Evolutionary conservation across 1,140 invertebrate genomes (phyloP).

Genomic region (Theocolax elegans): DNA sequence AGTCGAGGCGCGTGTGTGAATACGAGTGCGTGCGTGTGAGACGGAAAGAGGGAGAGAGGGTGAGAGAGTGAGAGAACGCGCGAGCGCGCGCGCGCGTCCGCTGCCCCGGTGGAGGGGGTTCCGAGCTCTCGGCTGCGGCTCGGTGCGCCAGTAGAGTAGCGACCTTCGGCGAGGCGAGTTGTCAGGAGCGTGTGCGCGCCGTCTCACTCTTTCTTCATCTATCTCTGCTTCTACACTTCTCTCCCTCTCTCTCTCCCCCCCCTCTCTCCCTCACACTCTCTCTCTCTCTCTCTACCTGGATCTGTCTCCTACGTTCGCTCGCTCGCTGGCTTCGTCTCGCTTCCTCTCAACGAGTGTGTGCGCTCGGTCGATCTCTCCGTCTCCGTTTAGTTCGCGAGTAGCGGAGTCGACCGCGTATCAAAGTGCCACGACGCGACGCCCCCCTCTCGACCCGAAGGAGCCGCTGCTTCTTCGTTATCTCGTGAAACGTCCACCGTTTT

Average conservation of each 20-base stretch:
- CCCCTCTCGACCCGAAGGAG: not conserved
- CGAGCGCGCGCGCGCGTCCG: constrained; percentile 43
- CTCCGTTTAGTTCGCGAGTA: no score
- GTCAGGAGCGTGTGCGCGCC: constrained; percentile 1
- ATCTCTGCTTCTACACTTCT: not conserved
- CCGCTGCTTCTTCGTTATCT: not conserved
- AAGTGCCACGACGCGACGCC: constrained; percentile 29
- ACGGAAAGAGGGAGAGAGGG: no score
- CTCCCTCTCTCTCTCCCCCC: not conserved
- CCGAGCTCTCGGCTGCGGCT: constrained; percentile 19
- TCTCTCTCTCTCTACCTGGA: not conserved
- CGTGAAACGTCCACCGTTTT: no score
- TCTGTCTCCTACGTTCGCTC: not conserved
- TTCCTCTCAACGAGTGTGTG: no score
- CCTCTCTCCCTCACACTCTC: not conserved
- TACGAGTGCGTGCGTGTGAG: constrained; percentile 51
- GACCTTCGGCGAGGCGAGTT: constrained; percentile 57
- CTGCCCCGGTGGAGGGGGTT: constrained; percentile 40
- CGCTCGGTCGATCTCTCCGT: no score
- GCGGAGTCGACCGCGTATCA: not conserved
- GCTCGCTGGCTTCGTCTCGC: not conserved
- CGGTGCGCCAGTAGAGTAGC: constrained; percentile 62
- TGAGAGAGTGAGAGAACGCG: no score
- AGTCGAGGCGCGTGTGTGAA: not conserved
- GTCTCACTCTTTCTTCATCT: not conserved